Evolutionary conservation across 2,113 vertebrate genomes (phyloP).

Genomic region (Poeciliopsis occidentalis): DNA sequence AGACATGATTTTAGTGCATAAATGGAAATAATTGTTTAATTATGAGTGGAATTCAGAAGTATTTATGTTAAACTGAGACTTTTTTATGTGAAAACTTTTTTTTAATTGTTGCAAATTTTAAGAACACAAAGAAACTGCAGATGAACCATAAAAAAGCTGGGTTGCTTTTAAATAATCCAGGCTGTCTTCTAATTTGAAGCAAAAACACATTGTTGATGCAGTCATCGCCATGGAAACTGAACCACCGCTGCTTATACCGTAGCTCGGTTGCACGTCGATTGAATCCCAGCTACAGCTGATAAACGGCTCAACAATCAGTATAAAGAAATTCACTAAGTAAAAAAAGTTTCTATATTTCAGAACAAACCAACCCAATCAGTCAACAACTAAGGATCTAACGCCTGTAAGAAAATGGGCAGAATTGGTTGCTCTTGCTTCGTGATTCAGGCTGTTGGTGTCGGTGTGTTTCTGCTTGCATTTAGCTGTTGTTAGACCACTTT

Average conservation of each 20-base stretch:
- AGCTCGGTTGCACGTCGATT: slow-evolving; percentile 8
- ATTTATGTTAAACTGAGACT: no score
- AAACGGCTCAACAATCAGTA: not conserved
- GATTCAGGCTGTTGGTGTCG: slow-evolving; percentile 46
- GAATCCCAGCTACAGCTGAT: slow-evolving; percentile 15
- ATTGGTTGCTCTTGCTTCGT: slow-evolving; percentile 45
- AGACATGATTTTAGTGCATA: no score
- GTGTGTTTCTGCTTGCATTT: slow-evolving; percentile 51
- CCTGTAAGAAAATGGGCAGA: not conserved
- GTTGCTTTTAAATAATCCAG: not conserved
- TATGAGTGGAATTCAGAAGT: not conserved
- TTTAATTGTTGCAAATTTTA: no score
- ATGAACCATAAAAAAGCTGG: no score
- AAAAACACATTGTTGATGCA: not conserved
- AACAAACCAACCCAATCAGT: not conserved
- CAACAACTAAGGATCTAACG: not conserved
- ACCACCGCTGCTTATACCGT: not conserved
- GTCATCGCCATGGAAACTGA: slow-evolving; percentile 45
- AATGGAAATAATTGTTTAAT: no score
- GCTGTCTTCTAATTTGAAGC: slow-evolving; percentile 9
- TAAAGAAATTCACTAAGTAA: not conserved
- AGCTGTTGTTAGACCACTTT: slow-evolving; percentile 68
- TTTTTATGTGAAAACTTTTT: no score
- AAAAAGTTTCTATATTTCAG: not conserved
- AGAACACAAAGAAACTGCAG: no score